Evolutionary conservation across 2,797 vertebrate species (phyloP), one percentile per base, ranked within the genome.

Genomic region (Philypnodon macrostomus): DNA sequence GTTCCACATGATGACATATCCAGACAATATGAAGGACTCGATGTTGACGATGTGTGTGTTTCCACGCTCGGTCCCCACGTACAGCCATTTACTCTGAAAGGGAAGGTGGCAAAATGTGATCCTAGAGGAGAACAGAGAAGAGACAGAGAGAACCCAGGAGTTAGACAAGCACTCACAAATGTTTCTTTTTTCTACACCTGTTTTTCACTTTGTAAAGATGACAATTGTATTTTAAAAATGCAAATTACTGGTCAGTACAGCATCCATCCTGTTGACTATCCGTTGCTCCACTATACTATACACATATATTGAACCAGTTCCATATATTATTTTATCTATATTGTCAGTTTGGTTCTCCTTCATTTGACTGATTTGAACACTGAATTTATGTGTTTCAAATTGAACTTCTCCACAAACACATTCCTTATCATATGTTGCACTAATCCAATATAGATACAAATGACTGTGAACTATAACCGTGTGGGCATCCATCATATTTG

Each of bases 1-100:
- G 92, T 99, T 98, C 96, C 96, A 99, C 96, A 99, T 99, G 89
- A 99, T 96, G 88, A 98, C 96, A 53, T 99, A 98, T 92, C 96
- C 96, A 90, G 96, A 98, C 92, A 99, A 95, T 66, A 92, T 93
- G 79, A 99, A 99, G 87, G 94, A 96, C 90, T 98, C 96, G 89
- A 99, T 94, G 58, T 98, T 99, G 86, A 98, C 96, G 39, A 98
- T 93, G 81, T 98, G 94, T 85, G 97, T 94, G 76, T 98, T 99
- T 73, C 96, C 96, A 86, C 94, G 90, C 86, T 98, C 95, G 0
- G 96, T 97, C 78, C 96, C 96, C 62, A 98, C 92, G 68, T 99
- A 98, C 2, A 98, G 85, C 96, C 96, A 98, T 87, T 98, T 98
- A 87, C 96, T 99, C 91, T 99, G 96, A 89, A 99, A 99, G 85